These are phyloP conservation scores for Alexandromys fortis DNA, from an alignment of 2,113 vertebrate species.

Conservation along the genomic window DNA sequence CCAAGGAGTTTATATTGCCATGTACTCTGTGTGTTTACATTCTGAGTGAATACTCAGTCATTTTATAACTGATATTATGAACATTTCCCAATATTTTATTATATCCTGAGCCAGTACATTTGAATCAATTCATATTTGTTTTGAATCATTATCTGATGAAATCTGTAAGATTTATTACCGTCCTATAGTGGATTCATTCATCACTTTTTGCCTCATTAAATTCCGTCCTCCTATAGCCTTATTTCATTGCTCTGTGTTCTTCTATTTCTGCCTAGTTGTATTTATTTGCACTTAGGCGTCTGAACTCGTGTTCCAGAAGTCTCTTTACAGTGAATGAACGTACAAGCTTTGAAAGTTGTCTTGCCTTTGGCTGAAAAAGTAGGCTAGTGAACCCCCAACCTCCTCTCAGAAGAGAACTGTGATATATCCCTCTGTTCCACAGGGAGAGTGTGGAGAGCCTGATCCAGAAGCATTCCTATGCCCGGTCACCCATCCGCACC, in stretches of 20 bases:
- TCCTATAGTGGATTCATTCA: background rate
- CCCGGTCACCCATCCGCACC: conserved; percentile 96
- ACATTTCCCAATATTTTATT: background rate
- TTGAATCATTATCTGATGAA: background rate
- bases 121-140: background rate
- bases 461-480: conserved; percentile 99
- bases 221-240: background rate
- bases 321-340: background rate
- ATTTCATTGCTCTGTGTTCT: background rate
- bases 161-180: background rate
- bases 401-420: background rate
- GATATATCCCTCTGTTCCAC: conserved; percentile 66
- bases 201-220: background rate
- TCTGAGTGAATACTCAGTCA: background rate
- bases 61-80: background rate
- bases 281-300: background rate
- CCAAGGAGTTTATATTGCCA: background rate
- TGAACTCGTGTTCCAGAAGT: background rate
- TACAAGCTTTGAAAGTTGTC: background rate
- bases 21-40: background rate
- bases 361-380: conserved; percentile 24
- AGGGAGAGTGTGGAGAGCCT: conserved; percentile 99
- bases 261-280: background rate
- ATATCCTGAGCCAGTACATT: background rate
- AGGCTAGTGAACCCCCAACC: background rate